Percentiles rank a stretch among this genome's conserved stretches.
Evolutionary conservation across 1,140 invertebrate species (phyloP).

Genomic region (Coelopa frigida): DNA sequence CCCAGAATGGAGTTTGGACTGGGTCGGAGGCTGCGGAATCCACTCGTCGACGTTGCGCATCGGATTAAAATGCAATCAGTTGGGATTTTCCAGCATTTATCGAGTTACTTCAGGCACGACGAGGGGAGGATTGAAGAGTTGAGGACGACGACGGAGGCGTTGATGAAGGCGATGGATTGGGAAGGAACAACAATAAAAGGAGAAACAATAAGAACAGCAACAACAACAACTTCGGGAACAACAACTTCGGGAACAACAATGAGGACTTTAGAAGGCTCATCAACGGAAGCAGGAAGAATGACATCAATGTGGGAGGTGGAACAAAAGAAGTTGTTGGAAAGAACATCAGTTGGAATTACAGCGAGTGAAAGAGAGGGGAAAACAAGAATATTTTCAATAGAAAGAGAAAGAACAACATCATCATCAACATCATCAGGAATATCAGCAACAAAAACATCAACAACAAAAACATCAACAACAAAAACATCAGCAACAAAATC

Average conservation of each 20-base stretch:
- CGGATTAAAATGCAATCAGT: conserved; percentile 46
- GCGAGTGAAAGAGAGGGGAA: neutral
- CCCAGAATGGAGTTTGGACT: too few species aligned
- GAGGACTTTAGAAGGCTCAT: too few species aligned
- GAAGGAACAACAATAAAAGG: conserved; percentile 2
- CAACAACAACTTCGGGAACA: neutral
- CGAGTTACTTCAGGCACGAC: conserved; percentile 23
- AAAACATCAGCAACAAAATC: neutral
- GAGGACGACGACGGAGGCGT: neutral
- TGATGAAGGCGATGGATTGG: neutral
- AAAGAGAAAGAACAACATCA: neutral
- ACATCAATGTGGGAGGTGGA: too few species aligned
- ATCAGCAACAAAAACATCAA: neutral
- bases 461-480: neutral
- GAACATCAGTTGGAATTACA: too few species aligned
- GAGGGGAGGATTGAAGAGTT: neutral
- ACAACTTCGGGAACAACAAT: too few species aligned
- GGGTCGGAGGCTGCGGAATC: conserved; percentile 45
- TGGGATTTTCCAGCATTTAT: conserved; percentile 45
- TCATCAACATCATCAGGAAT: neutral
- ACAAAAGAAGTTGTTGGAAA: too few species aligned
- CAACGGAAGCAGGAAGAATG: too few species aligned
- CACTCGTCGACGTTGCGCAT: conserved; percentile 43
- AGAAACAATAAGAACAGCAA: neutral
- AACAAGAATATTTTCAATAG: conserved; percentile 4